Base-by-base conservation (phyloP, 2,888 invertebrate species). In the Hetaerina titia region DNA sequence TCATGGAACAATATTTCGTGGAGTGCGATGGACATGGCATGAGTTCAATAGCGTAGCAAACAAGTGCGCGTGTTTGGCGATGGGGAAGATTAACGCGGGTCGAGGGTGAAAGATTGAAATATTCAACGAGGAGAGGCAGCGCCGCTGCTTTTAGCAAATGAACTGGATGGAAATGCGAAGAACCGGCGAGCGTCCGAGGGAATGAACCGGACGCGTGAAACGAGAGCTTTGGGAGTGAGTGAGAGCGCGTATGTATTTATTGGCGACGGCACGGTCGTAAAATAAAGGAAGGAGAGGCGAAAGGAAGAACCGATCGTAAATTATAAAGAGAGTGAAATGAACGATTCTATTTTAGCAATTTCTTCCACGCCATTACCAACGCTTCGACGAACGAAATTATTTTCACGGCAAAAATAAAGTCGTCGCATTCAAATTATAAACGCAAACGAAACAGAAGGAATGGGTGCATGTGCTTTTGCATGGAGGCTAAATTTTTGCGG, bases 261-360 rank as follows among this genome's bases (percentile, higher is more conserved):
- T 81, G 15, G 81, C 81, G 81, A 7, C 11, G 81, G 81, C 0
- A 31, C 31, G 81, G 81, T 81, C 81, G 81, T 81, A 81, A 81
- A 81, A 31, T 22, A 9, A 69, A n/a, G 69, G 9, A 22, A 69
- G n/a, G 19, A n/a, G 69, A 45, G 45, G 31, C 8, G 9, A 31
- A 31, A 25, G 81, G 11, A 22, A 7, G 69, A 81, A 31, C 2
- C 25, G 81, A 15, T 81, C 81, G 81, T 81, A 81, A 81, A 81
- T 81, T 81, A 81, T 31, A 81, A 81, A 31, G 81, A 15, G 81
- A 31, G 81, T 4, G 81, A 81, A 81, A 81, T 81, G 81, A 81
- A 81, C 81, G 81, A 9, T 11, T 69, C 69, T 22, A 22, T n/a
- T n/a, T 9, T 22, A 22, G 7, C 22, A 22, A n/a, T 0, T 8